Evolutionary conservation across 2,113 vertebrate genomes (phyloP), one percentile per base, ranked within the genome.

Genomic region (Urocolius indicus): DNA sequence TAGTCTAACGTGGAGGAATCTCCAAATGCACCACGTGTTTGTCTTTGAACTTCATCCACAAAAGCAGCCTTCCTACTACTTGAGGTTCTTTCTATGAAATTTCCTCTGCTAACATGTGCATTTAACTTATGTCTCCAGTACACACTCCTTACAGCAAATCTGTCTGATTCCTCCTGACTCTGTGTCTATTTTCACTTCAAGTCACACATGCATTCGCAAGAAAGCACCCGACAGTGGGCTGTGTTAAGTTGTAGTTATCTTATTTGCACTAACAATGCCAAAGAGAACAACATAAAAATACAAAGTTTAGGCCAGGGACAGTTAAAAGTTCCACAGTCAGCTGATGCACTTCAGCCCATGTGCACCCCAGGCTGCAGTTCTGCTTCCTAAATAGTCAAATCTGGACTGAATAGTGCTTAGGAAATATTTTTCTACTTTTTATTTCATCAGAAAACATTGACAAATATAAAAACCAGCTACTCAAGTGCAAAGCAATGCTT

Each of bases 401-500:
- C 22, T 38, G 32, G 36, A 30, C 27, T n/a, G 16, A 62, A 19
- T 0, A 12, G 4, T n/a, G 49, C 2, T 65, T 34, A 45, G 7
- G 16, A 74, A 75, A 38, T 49, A 51, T 16, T 78, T 51, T 72
- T 55, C 52, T 43, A 34, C 5, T 82, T 67, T 73, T 58, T 15
- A 32, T 41, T 79, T 69, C 20, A 43, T 9, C 69, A 11, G 55
- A 55, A 74, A 81, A 74, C n/a, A 27, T 0, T 30, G 27, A 41
- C 32, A 49, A 58, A 22, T 22, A 0, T 16, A 81, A 84, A n/a
- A 63, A 76, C 4, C 26, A 79, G 24, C 38, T 69, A 45, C 11
- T 32, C 23, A 34, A 5, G 2, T 51, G 72, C 18, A 85, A 85
- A 57, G 11, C 12, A 30, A 57, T 18, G 7, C 0, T 0, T 0